Base-by-base conservation (phyloP, 2,888 invertebrate species). In the Drosophila yooni region DNA sequence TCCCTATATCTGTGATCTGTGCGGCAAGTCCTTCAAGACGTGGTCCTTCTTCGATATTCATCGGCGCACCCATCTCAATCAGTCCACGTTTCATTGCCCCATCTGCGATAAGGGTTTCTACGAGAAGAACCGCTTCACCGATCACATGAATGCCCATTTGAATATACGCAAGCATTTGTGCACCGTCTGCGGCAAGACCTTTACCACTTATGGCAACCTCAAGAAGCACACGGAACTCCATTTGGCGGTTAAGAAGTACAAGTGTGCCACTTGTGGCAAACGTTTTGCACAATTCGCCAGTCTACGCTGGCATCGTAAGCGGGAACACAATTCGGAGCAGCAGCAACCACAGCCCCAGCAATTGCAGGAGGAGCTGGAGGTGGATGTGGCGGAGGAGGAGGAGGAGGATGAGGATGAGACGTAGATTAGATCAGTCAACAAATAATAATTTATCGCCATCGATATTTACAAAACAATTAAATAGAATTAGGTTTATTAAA, bases 1-100 rank as follows among this genome's bases (percentile, higher is more conserved):
- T 0, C 91, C 91, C 5, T 91, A 91, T 40, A 80, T 88, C 2
- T 91, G 91, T 56, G 89, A 91, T 60, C 65, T 88, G n/a, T 91
- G 91, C 31, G 88, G 88, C 43, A 92, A 91, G 66, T 83, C 90
- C 11, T 91, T 91, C 46, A 92, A 91, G 67, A 92, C 91, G 0
- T 92, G 91, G 91, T 92, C 91, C 1, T 91, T 92, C 77, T 91
- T 90, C 48, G 86, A 91, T 25, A 90, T 91, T 4, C 91, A 91
- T 60, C 84, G 85, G 1, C 87, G 92, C 8, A 83, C 83, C 4
- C 91, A 91, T 59, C 79, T 89, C 5, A 91, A 91, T 57, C 84
- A 89, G 75, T 91, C 92, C 0, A 90, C 90, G 34, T 92, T 91
- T 67, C 89, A 88, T 59, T 91, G 91, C 57, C 85, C 91, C 50